phyloP scores from a whole-genome alignment of 2,888 invertebrate species.

The Ommatoiulus sabulosus region DNA sequence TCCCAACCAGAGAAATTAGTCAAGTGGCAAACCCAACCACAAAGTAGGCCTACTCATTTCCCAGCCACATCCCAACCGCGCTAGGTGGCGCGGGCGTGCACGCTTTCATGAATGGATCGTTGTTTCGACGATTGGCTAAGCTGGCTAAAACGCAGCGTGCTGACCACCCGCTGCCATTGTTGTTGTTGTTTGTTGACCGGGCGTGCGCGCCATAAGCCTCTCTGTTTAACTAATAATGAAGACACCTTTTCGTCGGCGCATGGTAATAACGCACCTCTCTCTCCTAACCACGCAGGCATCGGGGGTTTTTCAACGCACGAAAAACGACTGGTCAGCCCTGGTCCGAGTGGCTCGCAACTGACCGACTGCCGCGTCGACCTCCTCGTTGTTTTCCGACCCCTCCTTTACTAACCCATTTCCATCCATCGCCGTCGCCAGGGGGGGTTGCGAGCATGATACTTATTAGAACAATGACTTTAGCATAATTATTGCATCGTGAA shows the following conservation, averaged over 20 bases:
- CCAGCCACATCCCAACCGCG: neutral
- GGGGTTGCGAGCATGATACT: neutral
- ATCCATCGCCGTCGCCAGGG: neutral
- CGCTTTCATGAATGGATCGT: neutral
- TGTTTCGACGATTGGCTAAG: too few species aligned
- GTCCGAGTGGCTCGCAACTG: neutral
- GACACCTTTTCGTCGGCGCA: neutral
- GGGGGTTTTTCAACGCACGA: too few species aligned
- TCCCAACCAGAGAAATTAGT: too few species aligned
- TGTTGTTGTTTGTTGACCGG: slow-evolving; percentile 13
- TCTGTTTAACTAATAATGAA: neutral
- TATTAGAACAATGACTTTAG: slow-evolving; percentile 7
- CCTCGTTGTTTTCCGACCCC: neutral
- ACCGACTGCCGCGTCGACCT: neutral
- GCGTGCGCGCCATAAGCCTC: neutral
- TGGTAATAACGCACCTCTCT: neutral
- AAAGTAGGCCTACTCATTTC: too few species aligned
- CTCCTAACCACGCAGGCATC: slow-evolving; percentile 13
- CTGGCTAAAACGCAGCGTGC: neutral
- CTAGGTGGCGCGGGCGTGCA: neutral
- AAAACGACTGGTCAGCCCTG: neutral
- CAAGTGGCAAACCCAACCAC: too few species aligned
- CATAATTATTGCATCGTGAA: neutral
- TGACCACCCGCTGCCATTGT: slow-evolving; percentile 22
- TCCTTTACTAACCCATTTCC: slow-evolving; percentile 1